A percentile compares a stretch with the other conserved stretches of the same genome.
phyloP scores from a whole-genome alignment of 2,888 invertebrate species.

The Penaeus monodon region DNA sequence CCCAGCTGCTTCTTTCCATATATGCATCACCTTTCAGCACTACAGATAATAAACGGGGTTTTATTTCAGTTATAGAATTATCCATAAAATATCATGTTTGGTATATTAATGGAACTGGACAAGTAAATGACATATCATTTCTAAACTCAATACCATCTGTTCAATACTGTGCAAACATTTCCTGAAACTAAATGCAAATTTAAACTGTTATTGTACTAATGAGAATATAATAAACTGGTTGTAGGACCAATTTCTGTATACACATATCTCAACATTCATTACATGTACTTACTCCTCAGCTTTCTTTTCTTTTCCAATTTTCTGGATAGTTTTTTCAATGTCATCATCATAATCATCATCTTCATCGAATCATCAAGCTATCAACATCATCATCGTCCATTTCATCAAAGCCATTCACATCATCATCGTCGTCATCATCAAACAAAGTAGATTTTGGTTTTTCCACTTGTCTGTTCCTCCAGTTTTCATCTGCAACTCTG shows the following conservation, averaged over 20 bases:
- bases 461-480: neutral
- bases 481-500: conserved; percentile 14
- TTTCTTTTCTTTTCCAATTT: conserved; percentile 82
- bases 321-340: conserved; percentile 85
- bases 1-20: conserved; percentile 38
- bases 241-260: no score
- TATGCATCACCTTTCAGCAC: conserved; percentile 52
- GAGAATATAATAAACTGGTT: no score
- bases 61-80: neutral
- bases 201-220: no score
- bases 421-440: conserved; percentile 22
- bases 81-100: no score
- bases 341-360: conserved; percentile 71
- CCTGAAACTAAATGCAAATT: no score
- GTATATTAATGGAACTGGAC: no score
- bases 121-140: no score
- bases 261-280: conserved; percentile 80
- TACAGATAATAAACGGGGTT: neutral
- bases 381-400: conserved; percentile 29
- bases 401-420: conserved; percentile 35
- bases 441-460: no score
- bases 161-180: no score
- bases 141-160: no score
- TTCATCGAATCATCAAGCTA: conserved; percentile 69
- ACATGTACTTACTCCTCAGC: conserved; percentile 82